These are phyloP conservation scores for Zapornia atra DNA, from an alignment of 2,113 vertebrate genomes.

Conservation along the genomic window DNA sequence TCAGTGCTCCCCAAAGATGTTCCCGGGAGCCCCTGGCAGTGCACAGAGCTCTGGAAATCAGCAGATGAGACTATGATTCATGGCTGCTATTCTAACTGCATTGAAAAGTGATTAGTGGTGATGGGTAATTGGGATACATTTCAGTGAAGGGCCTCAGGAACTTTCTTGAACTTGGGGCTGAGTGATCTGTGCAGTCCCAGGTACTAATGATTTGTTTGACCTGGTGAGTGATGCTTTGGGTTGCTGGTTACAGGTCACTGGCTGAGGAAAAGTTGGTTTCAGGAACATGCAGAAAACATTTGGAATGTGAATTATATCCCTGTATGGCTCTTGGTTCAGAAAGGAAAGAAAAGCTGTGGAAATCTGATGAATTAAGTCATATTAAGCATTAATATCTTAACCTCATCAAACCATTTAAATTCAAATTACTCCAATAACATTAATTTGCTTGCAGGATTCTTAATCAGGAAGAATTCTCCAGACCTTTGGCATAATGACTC, in stretches of 20 bases:
- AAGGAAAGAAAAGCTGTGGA: not conserved
- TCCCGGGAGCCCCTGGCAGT: not conserved
- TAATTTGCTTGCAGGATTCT: too few species aligned
- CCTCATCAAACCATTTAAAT: not conserved
- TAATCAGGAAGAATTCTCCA: accelerated
- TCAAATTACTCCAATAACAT: accelerated
- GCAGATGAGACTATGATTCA: not conserved
- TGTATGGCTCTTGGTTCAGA: not conserved
- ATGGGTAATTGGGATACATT: not conserved
- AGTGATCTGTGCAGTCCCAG: not conserved
- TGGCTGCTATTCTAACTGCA: not conserved
- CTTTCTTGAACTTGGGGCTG: not conserved
- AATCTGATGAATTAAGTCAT: not conserved
- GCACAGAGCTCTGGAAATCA: not conserved
- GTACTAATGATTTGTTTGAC: accelerated
- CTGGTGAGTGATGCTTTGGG: accelerated
- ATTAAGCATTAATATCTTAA: not conserved
- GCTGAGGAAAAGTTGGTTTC: not conserved
- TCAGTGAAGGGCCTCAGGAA: not conserved
- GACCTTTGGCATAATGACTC: accelerated
- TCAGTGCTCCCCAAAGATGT: not conserved
- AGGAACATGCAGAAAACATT: accelerated
- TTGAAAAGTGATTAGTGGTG: not conserved
- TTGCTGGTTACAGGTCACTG: not conserved
- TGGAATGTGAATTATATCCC: not conserved